Evolutionary conservation across 2,888 invertebrate species (phyloP), one percentile per base, ranked within the genome.

Genomic region (Coleophora deauratella): DNA sequence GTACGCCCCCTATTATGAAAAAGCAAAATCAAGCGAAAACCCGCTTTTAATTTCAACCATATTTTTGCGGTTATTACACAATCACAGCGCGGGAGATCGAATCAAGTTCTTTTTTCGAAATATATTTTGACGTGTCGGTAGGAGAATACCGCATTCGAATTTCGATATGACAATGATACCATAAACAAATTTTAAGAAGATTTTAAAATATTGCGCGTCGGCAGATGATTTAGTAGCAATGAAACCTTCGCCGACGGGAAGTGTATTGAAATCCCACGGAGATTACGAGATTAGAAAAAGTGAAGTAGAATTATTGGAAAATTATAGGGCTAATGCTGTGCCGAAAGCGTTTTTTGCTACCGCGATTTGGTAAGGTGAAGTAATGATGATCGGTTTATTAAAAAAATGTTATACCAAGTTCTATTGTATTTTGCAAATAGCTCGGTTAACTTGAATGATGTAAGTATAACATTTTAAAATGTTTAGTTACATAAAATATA

Each of bases 281-380:
- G 79, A 80, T 82, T 76, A 73, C 45, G 42, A 52, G 63, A 65
- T 72, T 65, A 63, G 57, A 72, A 80, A 77, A 77, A 70, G 62
- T 77, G 62, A 69, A 77, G 78, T 79, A 76, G 78, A 66, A 72
- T 77, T 77, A 80, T 73, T 70, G 72, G 74, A 64, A 73, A 77
- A 79, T 79, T 78, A 77, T 70, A 73, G 67, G 66, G 63, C 65
- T 65, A 58, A 59, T 66, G 63, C 54, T 55, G 52, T 57, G 65
- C 63, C 65, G 67, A 58, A 56, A 55, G 51, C 55, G 50, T 48
- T 57, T 62, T 21, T 51, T 39, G 48, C 49, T 43, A 54, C 51
- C 51, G 51, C 51, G 49, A 49, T 52, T 57, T 52, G 59, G 60
- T 56, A 66, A 57, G 62, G 61, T 57, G 53, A 65, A 62, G 61